Conservation (phyloP, 2,113 vertebrate species). For the Antigone vipio region DNA sequence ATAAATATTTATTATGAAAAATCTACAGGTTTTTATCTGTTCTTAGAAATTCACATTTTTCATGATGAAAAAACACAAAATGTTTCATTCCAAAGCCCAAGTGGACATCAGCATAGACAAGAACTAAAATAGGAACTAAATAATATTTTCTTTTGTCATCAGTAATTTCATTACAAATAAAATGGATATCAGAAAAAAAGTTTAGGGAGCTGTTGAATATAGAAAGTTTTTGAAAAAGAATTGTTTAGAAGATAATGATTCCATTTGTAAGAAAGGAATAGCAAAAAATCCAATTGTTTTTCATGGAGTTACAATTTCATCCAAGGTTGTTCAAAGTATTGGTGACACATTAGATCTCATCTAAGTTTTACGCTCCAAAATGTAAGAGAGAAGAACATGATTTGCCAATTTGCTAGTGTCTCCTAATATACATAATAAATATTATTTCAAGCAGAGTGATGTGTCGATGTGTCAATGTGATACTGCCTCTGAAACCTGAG, state of each 20-base stretch:
- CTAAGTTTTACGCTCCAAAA: background rate
- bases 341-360: background rate
- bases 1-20: background rate
- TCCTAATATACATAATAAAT: background rate
- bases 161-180: background rate
- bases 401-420: background rate
- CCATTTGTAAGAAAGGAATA: background rate
- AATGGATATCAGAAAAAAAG: background rate
- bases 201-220: background rate
- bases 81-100: background rate
- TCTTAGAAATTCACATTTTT: background rate
- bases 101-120: background rate
- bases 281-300: background rate
- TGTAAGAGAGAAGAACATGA: background rate
- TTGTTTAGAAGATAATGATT: background rate
- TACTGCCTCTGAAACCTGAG: background rate
- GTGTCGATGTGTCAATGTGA: background rate
- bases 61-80: background rate
- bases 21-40: background rate
- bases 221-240: background rate
- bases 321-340: background rate
- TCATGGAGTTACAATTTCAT: background rate
- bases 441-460: background rate
- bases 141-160: background rate
- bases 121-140: background rate